Evolutionary conservation across 2,888 invertebrate genomes (phyloP).

Genomic region (Phania funesta): DNA sequence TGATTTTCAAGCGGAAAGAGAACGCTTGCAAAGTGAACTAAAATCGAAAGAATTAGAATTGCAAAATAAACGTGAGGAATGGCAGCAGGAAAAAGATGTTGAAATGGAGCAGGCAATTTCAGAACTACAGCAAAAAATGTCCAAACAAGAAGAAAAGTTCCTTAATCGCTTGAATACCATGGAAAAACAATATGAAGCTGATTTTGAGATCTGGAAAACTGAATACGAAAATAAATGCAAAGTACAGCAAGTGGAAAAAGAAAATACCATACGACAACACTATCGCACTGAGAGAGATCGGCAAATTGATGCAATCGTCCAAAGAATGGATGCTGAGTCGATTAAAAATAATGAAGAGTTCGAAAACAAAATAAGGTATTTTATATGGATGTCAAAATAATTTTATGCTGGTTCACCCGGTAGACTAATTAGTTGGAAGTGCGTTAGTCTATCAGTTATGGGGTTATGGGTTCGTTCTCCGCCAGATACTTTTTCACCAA

Average conservation of each 20-base stretch:
- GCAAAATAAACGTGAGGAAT: conserved; percentile 78
- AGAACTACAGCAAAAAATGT: conserved; percentile 82
- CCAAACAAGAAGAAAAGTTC: conserved; percentile 80
- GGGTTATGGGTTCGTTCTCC: no score
- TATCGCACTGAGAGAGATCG: conserved; percentile 88
- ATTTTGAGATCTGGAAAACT: conserved; percentile 83
- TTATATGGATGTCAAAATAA: no score
- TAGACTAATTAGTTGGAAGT: no score
- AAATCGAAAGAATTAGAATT: conserved; percentile 81
- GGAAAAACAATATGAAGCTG: conserved; percentile 83
- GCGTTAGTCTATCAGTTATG: no score
- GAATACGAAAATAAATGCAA: conserved; percentile 82
- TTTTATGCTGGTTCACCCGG: no score
- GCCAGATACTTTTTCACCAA: no score
- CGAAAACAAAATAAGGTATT: conserved; percentile 78
- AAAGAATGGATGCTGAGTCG: conserved; percentile 79
- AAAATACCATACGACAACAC: conserved; percentile 85
- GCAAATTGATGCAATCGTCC: conserved; percentile 85
- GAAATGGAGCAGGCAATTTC: conserved; percentile 81
- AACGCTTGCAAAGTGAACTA: conserved; percentile 79
- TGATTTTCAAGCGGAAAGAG: conserved; percentile 81
- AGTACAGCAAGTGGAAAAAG: conserved; percentile 84
- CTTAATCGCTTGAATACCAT: conserved; percentile 83
- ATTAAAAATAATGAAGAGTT: conserved; percentile 77
- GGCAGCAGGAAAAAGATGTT: conserved; percentile 80